Base-by-base conservation (phyloP, 2,888 invertebrate genomes). In the Lamellibrachia satsuma region DNA sequence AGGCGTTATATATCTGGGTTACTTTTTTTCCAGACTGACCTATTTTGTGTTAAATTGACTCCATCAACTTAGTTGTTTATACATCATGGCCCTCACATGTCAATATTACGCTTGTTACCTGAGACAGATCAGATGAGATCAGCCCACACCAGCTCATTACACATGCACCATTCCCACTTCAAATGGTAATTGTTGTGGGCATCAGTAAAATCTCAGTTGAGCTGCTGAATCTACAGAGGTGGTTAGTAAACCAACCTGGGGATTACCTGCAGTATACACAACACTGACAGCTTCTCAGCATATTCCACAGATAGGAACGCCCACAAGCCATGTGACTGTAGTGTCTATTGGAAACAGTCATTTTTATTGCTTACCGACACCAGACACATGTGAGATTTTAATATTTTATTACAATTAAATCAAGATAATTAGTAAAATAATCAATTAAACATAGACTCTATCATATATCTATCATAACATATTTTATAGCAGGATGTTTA, bases 21-120 rank as follows among this genome's bases (percentile, higher is more conserved):
- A 39, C 39, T 39, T 39, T 39, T 39, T 39, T 39, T 39, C 39
- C 39, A 39, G 39, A 39, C 39, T 39, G 39, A 39, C 39, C 39
- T 39, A 39, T 39, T 39, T 39, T 39, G 39, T 39, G 39, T 39
- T 39, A 39, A 75, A 75, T 4, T 11, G 6, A 22, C 6, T 15
- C 11, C 75, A 75, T 22, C 15, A 75, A 75, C 75, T 75, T 75
- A 75, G 75, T 22, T 39, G 9, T 9, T 55, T 22, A 75, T 15
- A 75, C 75, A n/a, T 75, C n/a, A 75, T 75, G n/a, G 75, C 75
- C 75, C 22, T 75, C 75, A 75, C 75, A 75, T 22, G 75, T 75
- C 75, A 75, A 75, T 75, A 75, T 75, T 75, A 75, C n/a, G 75
- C 15, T n/a, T 55, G 55, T 55, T 55, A 55, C 55, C 9, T 55